Evolutionary conservation across 1,140 invertebrate species (phyloP), one percentile per base, ranked within the genome.

Genomic region (Dryas iulia): DNA sequence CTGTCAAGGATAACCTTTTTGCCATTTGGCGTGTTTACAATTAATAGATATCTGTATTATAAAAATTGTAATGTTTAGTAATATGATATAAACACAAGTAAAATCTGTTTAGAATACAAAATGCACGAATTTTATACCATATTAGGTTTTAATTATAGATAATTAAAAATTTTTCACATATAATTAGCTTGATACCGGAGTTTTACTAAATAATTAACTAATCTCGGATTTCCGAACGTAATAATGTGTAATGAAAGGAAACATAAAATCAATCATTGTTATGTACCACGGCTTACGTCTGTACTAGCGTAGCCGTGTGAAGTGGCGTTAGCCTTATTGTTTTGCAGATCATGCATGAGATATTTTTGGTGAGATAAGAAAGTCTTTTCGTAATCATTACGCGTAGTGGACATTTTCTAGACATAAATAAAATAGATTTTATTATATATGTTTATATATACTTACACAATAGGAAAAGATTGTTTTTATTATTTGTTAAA

Each of bases 311-410:
- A 60, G 66, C 18, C 7, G 39, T 33, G 33, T 39, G 59, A 69
- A 69, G 47, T 18, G 59, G 28, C 59, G 39, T 58, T 69, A 58
- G 18, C 54, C 59, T 62, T 33, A 62, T 69, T 69, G 59, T 69
- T 69, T 75, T 65, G 56, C 56, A 65, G 62, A 66, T 71, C 59
- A 78, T 74, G 72, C 63, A 58, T 39, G 68, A 65, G 47, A 70
- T 54, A 65, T 65, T 65, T 28, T 23, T 21, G 7, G 25, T 30
- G 35, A 65, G 68, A 65, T 65, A 39, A 65, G 68, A 65, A 70
- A 64, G 68, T 65, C 26, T 60, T 60, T 63, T 60, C 61, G 68
- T 70, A 59, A 70, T 21, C 57, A 47, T 35, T 23, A 35, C 54
- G 54, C 31, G 53, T n/a, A 18, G 35, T n/a, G 0, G 12, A 35